Conservation (phyloP, 2,888 invertebrate species). For the Pheosia tremula region DNA sequence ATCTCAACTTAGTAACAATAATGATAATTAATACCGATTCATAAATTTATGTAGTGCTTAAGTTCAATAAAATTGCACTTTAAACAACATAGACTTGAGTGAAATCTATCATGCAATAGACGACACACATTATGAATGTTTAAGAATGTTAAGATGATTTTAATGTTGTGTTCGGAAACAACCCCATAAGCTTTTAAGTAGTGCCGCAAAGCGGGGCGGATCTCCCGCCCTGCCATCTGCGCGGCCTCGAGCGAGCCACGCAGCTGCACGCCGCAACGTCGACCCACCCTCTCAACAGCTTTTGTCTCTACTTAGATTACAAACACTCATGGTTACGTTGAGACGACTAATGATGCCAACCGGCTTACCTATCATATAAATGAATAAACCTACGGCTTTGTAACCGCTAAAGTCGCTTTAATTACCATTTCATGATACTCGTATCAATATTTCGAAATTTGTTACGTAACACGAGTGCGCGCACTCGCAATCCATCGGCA, state of each 20-base stretch:
- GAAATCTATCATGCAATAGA: no score
- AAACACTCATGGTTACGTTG: conserved; percentile 35
- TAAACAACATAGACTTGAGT: no score
- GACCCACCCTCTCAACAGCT: conserved; percentile 50
- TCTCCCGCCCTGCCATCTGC: conserved; percentile 54
- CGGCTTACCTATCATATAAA: not conserved
- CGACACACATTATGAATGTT: not conserved
- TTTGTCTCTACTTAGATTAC: conserved; percentile 49
- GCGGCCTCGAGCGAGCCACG: conserved; percentile 47
- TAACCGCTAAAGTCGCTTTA: conserved; percentile 3
- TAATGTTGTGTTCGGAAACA: not conserved
- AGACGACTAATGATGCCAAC: conserved; percentile 29
- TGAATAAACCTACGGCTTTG: conserved; percentile 2
- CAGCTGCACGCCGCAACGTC: conserved; percentile 51
- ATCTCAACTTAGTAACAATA: no score
- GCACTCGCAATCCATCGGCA: conserved; percentile 25
- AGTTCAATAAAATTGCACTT: no score
- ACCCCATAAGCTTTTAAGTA: not conserved
- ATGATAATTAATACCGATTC: no score
- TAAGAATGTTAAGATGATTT: not conserved
- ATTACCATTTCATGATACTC: conserved; percentile 2
- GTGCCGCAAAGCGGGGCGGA: conserved; percentile 28
- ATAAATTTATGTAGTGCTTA: no score
- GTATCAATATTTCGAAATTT: not conserved
- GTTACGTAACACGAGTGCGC: not conserved